These are phyloP conservation scores for Myotis brandtii DNA, from an alignment of 2,113 vertebrate genomes.

Conservation along the genomic window DNA sequence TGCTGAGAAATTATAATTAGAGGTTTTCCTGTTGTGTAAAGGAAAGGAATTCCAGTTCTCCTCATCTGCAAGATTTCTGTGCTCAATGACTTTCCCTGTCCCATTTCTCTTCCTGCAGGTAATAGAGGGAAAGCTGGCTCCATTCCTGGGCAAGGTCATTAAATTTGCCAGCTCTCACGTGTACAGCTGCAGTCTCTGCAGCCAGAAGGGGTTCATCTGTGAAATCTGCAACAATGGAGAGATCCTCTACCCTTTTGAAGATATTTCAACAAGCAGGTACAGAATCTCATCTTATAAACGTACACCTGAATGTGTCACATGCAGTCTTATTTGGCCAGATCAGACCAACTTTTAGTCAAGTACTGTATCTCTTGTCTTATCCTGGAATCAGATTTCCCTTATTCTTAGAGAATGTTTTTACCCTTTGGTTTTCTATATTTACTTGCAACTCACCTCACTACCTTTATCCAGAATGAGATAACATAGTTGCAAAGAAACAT, in stretches of 20 bases:
- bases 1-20: conserved; percentile 80
- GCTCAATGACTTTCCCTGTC: conserved; percentile 57
- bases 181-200: conserved; percentile 97
- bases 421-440: conserved; percentile 23
- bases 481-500: neutral
- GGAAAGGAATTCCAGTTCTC: conserved; percentile 67
- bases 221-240: conserved; percentile 97
- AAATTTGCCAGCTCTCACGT: conserved; percentile 98
- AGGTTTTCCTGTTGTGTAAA: conserved; percentile 74
- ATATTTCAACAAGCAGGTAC: conserved; percentile 95
- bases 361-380: neutral
- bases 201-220: conserved; percentile 99
- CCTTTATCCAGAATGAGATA: conserved; percentile 32
- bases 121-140: conserved; percentile 97
- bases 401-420: neutral
- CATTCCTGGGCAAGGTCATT: conserved; percentile 97
- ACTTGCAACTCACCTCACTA: neutral
- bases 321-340: neutral
- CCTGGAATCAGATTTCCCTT: neutral
- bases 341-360: neutral
- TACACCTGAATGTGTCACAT: conserved; percentile 29
- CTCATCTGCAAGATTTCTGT: conserved; percentile 53
- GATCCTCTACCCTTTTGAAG: conserved; percentile 98
- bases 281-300: conserved; percentile 54
- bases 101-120: conserved; percentile 88